A percentile compares a stretch with the other conserved stretches of the same genome.
Conservation (phyloP, 2,888 invertebrate species). For the Temnothorax rugatulus region DNA sequence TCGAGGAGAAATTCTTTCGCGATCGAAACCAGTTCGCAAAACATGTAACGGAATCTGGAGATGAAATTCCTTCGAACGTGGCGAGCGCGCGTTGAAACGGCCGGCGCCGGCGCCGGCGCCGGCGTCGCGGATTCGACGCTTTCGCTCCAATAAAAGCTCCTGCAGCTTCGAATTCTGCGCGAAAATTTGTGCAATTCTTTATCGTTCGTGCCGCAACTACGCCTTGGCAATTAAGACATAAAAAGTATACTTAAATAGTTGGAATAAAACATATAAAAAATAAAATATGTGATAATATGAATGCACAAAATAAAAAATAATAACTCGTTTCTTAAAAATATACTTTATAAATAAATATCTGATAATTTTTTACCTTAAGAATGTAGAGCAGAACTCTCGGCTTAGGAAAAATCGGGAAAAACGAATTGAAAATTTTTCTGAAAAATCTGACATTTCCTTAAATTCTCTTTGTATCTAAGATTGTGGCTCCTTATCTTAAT, state of each 20-base stretch:
- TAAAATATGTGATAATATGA: not conserved
- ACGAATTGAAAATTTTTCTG: not conserved
- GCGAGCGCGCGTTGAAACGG: conserved; percentile 56
- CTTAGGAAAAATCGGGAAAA: not conserved
- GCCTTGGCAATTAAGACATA: not conserved
- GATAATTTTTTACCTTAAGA: not conserved
- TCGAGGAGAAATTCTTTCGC: conserved; percentile 74
- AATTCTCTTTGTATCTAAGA: not conserved
- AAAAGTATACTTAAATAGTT: not conserved
- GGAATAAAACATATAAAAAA: not conserved
- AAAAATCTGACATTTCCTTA: not conserved
- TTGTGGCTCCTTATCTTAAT: not conserved
- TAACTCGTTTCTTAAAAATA: not conserved
- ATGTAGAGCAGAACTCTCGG: too few species aligned
- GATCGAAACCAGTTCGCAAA: conserved; percentile 70
- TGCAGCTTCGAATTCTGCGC: not conserved
- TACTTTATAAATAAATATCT: not conserved
- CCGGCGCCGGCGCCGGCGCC: not conserved
- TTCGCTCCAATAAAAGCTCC: conserved; percentile 36
- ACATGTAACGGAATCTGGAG: conserved; percentile 70
- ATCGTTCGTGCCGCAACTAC: not conserved
- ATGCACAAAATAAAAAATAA: not conserved
- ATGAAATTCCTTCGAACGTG: conserved; percentile 70
- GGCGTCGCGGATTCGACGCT: conserved; percentile 46
- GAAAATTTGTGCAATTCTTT: conserved; percentile 1